A percentile compares a stretch with the other conserved stretches of the same genome.
Conservation (phyloP, 2,888 invertebrate species). For the Ophioninae sp. region DNA sequence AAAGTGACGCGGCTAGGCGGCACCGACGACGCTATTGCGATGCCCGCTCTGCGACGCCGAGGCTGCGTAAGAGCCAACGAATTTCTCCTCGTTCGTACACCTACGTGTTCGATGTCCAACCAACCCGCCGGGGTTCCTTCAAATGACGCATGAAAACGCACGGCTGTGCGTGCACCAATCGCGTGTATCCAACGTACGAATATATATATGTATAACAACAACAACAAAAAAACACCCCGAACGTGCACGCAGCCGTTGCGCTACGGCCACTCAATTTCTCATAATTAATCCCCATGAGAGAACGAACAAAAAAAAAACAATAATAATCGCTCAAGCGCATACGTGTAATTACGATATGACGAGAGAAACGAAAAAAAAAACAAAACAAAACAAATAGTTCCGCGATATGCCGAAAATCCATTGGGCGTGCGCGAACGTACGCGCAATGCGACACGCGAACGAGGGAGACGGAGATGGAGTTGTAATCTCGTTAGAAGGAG, state of each 20-base stretch:
- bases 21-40: slow-evolving; percentile 57
- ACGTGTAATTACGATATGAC: slow-evolving; percentile 5
- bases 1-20: slow-evolving; percentile 68
- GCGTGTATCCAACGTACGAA: not conserved
- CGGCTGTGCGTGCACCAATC: slow-evolving; percentile 14
- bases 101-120: not conserved
- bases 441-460: slow-evolving; percentile 79
- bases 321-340: not conserved
- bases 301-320: not conserved
- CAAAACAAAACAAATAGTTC: slow-evolving; percentile 24
- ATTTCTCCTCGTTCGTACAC: slow-evolving; percentile 45
- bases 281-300: slow-evolving; percentile 1
- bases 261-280: slow-evolving; percentile 6
- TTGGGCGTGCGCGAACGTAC: slow-evolving; percentile 77
- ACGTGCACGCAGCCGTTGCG: slow-evolving; percentile 2
- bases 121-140: not conserved
- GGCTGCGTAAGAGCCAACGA: slow-evolving; percentile 58
- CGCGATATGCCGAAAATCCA: slow-evolving; percentile 62
- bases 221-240: too few relatives aligned
- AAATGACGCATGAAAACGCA: slow-evolving; percentile 53
- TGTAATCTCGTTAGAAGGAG: slow-evolving; percentile 74
- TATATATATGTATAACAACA: not conserved
- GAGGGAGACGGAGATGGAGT: slow-evolving; percentile 70
- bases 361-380: not conserved
- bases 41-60: slow-evolving; percentile 61